Evolutionary conservation across 2,797 vertebrate genomes (phyloP).

Genomic region (Anomalospiza imberbis): DNA sequence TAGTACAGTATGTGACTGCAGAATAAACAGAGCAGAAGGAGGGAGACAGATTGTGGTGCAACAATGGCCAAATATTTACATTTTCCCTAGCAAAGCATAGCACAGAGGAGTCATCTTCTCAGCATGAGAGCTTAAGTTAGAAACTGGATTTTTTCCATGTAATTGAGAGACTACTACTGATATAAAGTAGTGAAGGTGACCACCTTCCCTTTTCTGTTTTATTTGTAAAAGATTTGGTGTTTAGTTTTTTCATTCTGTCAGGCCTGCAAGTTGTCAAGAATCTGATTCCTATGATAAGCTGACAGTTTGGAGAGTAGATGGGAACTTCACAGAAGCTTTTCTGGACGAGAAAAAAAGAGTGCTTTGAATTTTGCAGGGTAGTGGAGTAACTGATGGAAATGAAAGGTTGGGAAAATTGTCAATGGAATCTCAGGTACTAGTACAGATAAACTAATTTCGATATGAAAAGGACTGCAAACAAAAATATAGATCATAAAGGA

Average conservation of each 20-base stretch:
- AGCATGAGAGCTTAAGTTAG: not conserved
- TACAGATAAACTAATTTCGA: not conserved
- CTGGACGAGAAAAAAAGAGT: not conserved
- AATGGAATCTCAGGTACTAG: not conserved
- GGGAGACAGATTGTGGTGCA: not conserved
- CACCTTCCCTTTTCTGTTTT: not conserved
- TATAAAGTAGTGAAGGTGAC: not conserved
- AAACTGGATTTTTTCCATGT: not conserved
- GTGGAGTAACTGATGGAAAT: not conserved
- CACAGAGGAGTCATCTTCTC: not conserved
- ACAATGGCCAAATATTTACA: conserved; percentile 50
- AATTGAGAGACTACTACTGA: not conserved
- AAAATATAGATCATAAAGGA: not conserved
- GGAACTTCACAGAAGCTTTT: not conserved
- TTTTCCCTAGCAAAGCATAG: not conserved
- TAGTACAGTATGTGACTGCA: not conserved
- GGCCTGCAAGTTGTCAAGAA: not conserved
- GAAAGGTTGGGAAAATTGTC: not conserved
- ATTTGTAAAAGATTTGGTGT: not conserved
- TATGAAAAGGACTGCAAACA: not conserved
- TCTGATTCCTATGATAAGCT: not conserved
- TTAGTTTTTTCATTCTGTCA: not conserved
- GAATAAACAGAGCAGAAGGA: conserved; percentile 15
- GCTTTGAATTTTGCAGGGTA: not conserved
- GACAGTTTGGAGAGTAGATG: not conserved